Evolutionary conservation across 1,140 invertebrate genomes (phyloP).

Genomic region (Pogonognathellus flavescens): DNA sequence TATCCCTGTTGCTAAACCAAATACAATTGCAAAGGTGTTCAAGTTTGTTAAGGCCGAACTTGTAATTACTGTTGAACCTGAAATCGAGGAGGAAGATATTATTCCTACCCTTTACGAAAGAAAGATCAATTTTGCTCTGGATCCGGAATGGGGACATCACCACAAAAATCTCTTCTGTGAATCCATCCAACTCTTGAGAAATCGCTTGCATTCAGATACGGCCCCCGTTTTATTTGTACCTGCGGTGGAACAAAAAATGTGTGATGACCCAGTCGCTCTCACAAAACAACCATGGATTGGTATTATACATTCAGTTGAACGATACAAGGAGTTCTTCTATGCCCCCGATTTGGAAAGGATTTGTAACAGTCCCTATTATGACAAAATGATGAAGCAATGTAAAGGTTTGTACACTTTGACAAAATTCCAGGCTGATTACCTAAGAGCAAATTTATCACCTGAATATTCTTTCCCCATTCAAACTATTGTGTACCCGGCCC

Average conservation of each 20-base stretch:
- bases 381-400: conserved; percentile 35
- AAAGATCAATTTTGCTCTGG: conserved; percentile 15
- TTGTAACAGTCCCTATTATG: background rate
- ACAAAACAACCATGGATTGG: conserved; percentile 43
- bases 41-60: background rate
- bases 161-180: conserved; percentile 51
- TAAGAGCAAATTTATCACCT: conserved; percentile 11
- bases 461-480: conserved; percentile 47
- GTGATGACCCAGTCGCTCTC: conserved; percentile 42
- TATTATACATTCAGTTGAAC: conserved; percentile 52
- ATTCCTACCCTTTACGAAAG: background rate
- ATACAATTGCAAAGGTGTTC: conserved; percentile 57
- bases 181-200: conserved; percentile 21
- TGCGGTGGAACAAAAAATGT: conserved; percentile 54
- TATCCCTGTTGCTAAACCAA: conserved; percentile 28
- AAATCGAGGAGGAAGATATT: background rate
- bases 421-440: conserved; percentile 46
- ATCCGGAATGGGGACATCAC: conserved; percentile 54
- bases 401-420: conserved; percentile 55
- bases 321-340: conserved; percentile 51
- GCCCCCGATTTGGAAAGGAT: conserved; percentile 53
- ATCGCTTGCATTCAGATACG: conserved; percentile 6
- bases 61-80: too few species aligned
- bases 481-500: conserved; percentile 18
- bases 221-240: conserved; percentile 49